Evolutionary conservation across 2,797 vertebrate species (phyloP).

Genomic region (Amblyopsis hoosieri): DNA sequence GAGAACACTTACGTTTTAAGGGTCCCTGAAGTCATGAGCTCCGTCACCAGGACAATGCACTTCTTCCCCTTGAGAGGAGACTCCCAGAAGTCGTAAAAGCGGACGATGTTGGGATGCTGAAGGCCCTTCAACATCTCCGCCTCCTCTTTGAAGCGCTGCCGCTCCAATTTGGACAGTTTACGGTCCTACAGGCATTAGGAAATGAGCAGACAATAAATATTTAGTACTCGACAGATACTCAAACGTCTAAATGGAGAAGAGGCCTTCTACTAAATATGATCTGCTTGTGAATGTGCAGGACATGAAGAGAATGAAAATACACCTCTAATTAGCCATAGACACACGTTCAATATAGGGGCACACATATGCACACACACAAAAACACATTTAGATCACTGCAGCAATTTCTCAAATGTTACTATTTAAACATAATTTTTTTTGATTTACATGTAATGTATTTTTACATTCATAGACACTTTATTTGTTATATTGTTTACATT

Average conservation of each 20-base stretch:
- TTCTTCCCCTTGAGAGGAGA: constrained; percentile 93
- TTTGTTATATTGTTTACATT: too few species aligned
- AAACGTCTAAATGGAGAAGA: neutral
- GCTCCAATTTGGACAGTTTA: constrained; percentile 93
- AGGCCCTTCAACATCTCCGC: constrained; percentile 98
- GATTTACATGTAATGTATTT: constrained; percentile 1
- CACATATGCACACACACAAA: too few species aligned
- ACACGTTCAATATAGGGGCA: neutral
- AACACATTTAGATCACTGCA: constrained; percentile 13
- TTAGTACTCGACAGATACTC: neutral
- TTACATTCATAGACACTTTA: constrained; percentile 1
- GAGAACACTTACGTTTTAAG: constrained; percentile 91
- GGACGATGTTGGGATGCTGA: constrained; percentile 97
- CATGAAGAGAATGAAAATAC: neutral
- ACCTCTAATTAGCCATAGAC: constrained; percentile 18
- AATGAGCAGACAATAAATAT: constrained; percentile 13
- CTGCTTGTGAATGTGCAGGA: constrained; percentile 6
- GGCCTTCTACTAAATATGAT: constrained; percentile 19
- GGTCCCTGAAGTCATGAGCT: constrained; percentile 98
- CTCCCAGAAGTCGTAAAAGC: constrained; percentile 99
- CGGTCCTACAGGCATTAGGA: constrained; percentile 81
- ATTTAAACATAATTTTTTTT: too few species aligned
- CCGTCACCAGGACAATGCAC: constrained; percentile 96
- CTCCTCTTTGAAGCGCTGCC: constrained; percentile 97
- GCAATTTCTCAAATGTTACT: too few species aligned